These are phyloP conservation scores for Conopomorpha cramerella DNA, from an alignment of 1,140 invertebrate species.

Conservation along the genomic window DNA sequence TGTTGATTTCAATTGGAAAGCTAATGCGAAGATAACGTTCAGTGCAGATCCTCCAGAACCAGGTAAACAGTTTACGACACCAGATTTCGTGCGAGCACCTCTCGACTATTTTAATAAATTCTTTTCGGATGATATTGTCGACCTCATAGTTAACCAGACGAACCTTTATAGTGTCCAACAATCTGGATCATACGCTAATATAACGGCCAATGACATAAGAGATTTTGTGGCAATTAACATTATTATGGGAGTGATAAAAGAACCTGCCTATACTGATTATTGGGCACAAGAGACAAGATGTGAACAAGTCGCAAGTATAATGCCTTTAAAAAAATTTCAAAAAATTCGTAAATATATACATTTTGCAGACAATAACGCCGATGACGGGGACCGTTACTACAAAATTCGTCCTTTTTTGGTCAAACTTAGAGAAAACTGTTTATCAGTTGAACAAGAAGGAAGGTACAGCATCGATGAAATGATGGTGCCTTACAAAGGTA, in stretches of 20 bases:
- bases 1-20: too few relatives aligned
- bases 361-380: conserved; percentile 14
- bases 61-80: too few relatives aligned
- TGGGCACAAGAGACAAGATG: conserved; percentile 5
- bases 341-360: conserved; percentile 13
- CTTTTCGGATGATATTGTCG: neutral
- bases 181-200: conserved; percentile 1
- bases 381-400: conserved; percentile 15
- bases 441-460: conserved; percentile 14
- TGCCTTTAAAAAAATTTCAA: conserved; percentile 15
- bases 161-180: neutral
- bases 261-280: conserved; percentile 10
- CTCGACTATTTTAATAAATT: neutral
- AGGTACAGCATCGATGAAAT: conserved; percentile 26
- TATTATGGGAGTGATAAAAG: conserved; percentile 12
- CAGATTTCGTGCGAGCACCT: too few relatives aligned
- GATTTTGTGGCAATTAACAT: conserved; percentile 7
- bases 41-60: too few relatives aligned
- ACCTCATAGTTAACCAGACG: neutral
- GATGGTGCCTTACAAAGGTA: conserved; percentile 49
- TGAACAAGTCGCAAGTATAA: conserved; percentile 12
- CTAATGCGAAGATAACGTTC: too few relatives aligned
- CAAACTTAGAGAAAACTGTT: conserved; percentile 16
- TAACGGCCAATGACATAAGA: conserved; percentile 7
- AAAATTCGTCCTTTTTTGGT: conserved; percentile 22